phyloP scores from a whole-genome alignment of 2,113 vertebrate genomes.

The Phaethon lepturus region DNA sequence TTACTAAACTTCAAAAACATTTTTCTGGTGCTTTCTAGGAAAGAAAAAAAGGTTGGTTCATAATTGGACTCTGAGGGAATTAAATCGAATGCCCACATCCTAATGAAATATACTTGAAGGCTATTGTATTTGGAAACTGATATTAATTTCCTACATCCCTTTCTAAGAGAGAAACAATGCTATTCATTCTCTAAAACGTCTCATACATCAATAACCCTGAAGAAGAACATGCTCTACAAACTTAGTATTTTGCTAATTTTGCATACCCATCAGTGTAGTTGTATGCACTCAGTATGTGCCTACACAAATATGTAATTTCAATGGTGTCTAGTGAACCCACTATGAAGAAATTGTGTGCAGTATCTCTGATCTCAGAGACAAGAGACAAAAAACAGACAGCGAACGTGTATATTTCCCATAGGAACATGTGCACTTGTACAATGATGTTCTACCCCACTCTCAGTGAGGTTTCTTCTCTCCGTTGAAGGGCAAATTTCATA shows the following conservation, averaged over 20 bases:
- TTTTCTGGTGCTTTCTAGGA: background rate
- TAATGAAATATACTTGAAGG: background rate
- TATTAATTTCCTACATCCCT: background rate
- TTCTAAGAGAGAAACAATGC: background rate
- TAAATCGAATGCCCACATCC: background rate
- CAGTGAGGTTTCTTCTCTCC: background rate
- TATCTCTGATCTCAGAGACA: background rate
- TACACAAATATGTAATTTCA: background rate
- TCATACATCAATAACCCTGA: background rate
- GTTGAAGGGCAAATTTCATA: background rate
- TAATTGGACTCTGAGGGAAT: background rate
- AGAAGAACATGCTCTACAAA: background rate
- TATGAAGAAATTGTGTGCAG: background rate
- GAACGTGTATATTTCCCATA: background rate
- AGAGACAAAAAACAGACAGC: background rate
- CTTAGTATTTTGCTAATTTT: background rate
- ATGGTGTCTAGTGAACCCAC: background rate
- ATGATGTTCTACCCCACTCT: background rate
- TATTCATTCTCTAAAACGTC: background rate
- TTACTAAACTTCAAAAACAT: background rate
- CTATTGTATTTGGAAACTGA: background rate
- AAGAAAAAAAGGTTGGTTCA: background rate
- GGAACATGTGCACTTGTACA: background rate
- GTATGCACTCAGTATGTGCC: background rate
- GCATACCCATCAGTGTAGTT: background rate